Evolutionary conservation across 2,797 vertebrate genomes (phyloP).

Genomic region (Fringilla coelebs): DNA sequence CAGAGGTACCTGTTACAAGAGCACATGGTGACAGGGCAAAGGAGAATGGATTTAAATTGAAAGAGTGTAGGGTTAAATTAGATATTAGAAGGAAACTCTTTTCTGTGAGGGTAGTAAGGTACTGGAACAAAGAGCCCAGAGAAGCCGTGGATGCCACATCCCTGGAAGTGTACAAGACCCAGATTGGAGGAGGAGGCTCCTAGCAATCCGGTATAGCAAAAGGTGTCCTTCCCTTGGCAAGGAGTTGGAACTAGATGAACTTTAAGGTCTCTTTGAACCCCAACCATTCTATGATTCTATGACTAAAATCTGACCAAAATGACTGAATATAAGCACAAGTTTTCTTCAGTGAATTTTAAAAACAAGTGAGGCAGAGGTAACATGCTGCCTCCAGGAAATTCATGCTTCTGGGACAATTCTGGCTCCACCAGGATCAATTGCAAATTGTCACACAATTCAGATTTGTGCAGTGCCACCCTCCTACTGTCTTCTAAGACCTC

Average conservation of each 20-base stretch:
- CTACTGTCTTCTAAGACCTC: neutral
- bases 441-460: neutral
- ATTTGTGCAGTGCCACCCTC: neutral
- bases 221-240: neutral
- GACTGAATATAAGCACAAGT: neutral
- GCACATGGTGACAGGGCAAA: neutral
- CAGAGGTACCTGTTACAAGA: neutral
- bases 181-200: neutral
- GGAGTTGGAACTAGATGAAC: neutral
- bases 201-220: neutral
- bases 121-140: neutral
- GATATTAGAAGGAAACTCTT: neutral
- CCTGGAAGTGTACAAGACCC: neutral
- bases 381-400: neutral
- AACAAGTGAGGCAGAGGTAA: neutral
- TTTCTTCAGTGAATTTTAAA: neutral
- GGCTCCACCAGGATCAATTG: fast-evolving
- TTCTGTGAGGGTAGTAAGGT: neutral
- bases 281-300: neutral
- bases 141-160: neutral
- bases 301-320: neutral
- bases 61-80: neutral
- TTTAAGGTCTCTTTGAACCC: neutral
- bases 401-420: neutral
- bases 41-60: neutral